Conservation (phyloP, 2,888 invertebrate genomes). For the Brassicogethes aeneus region DNA sequence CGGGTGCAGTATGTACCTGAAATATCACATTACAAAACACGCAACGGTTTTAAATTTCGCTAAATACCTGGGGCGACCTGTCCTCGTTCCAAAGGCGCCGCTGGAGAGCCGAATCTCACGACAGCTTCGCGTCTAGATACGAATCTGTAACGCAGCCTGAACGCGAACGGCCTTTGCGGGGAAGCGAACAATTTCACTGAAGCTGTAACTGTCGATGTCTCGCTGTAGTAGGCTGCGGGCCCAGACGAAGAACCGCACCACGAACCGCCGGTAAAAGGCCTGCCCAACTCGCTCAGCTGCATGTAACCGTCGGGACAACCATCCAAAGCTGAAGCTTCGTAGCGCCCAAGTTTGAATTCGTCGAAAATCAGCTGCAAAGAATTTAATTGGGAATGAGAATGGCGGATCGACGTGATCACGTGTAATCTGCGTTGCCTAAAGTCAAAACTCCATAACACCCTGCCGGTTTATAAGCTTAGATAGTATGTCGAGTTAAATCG, state of each 20-base stretch:
- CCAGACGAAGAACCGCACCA: slow-evolving; percentile 82
- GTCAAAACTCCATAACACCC: too few species aligned
- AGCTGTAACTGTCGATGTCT: slow-evolving; percentile 81
- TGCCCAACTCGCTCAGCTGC: slow-evolving; percentile 76
- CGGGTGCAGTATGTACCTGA: slow-evolving; percentile 52
- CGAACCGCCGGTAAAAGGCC: slow-evolving; percentile 81
- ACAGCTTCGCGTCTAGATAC: slow-evolving; percentile 71
- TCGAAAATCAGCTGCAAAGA: slow-evolving; percentile 68
- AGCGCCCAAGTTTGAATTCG: slow-evolving; percentile 77
- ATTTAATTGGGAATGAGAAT: too few species aligned
- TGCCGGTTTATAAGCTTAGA: too few species aligned
- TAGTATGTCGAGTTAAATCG: too few species aligned
- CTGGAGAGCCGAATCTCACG: slow-evolving; percentile 67
- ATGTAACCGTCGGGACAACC: slow-evolving; percentile 85
- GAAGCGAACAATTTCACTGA: slow-evolving; percentile 70
- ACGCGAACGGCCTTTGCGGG: slow-evolving; percentile 69
- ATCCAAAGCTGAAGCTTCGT: slow-evolving; percentile 62
- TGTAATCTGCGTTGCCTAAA: too few species aligned
- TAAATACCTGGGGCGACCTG: slow-evolving; percentile 53
- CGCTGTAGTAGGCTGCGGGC: slow-evolving; percentile 79
- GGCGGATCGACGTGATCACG: background rate
- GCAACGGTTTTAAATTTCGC: background rate
- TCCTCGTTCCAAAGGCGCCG: slow-evolving; percentile 73
- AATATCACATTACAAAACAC: background rate
- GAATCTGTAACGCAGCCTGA: slow-evolving; percentile 72